These are phyloP conservation scores for Cirrhinus mrigala DNA, from an alignment of 2,797 vertebrate species.

Conservation along the genomic window DNA sequence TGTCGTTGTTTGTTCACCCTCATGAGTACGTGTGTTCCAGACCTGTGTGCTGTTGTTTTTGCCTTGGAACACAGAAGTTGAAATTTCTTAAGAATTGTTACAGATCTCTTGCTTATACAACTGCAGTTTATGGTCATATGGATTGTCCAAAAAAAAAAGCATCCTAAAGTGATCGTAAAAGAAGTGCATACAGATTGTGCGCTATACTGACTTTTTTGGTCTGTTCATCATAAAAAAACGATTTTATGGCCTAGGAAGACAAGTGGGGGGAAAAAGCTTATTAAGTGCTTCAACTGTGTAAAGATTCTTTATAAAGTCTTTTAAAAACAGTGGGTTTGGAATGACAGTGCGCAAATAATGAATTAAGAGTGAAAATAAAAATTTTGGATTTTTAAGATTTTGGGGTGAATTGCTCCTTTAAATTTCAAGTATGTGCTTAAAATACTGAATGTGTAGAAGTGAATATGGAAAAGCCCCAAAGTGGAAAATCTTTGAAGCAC, in stretches of 20 bases:
- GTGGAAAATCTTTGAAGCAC: conserved; percentile 13
- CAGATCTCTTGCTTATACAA: background rate
- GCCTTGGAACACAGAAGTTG: background rate
- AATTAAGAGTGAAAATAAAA: background rate
- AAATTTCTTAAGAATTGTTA: background rate
- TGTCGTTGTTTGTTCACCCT: background rate
- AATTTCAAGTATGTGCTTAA: conserved; percentile 24
- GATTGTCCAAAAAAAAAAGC: background rate
- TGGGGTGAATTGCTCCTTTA: background rate
- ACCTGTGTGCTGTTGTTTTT: conserved; percentile 33
- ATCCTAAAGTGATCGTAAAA: background rate
- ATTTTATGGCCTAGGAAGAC: background rate
- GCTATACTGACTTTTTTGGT: background rate
- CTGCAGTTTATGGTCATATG: background rate
- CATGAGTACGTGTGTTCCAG: background rate
- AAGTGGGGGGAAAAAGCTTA: background rate
- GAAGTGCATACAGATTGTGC: background rate
- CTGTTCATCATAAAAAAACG: background rate
- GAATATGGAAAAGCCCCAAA: background rate
- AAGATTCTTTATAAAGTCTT: background rate
- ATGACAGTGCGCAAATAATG: background rate
- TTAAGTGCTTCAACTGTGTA: background rate
- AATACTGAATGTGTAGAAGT: conserved; percentile 12
- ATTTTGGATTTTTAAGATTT: rapidly evolving
- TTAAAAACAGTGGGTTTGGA: background rate